phyloP scores from a whole-genome alignment of 2,113 vertebrate genomes.

The Urocolius indicus region DNA sequence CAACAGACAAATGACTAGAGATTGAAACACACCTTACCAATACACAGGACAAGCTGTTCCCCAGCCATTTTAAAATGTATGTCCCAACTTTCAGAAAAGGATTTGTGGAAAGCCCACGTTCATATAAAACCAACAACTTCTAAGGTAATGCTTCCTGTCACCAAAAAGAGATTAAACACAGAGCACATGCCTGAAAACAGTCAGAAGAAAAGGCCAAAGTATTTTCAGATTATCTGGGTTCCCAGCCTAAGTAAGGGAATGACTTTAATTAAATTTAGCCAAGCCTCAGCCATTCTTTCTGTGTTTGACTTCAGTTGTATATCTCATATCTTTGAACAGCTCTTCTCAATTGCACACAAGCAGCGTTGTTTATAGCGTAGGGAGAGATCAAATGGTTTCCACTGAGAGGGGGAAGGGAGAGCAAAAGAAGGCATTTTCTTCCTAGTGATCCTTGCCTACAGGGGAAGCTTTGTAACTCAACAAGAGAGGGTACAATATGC shows the following conservation, averaged over 20 bases:
- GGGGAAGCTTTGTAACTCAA: constrained; percentile 34
- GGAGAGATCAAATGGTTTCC: constrained; percentile 25
- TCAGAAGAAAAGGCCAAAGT: not conserved
- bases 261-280: constrained; percentile 36
- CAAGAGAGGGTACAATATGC: constrained; percentile 15
- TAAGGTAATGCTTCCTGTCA: not conserved
- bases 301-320: constrained; percentile 16
- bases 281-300: constrained; percentile 24
- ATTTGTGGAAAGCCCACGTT: not conserved
- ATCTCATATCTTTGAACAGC: constrained; percentile 30
- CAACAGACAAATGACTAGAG: constrained; percentile 2
- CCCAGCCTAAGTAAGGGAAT: not conserved
- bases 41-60: not conserved
- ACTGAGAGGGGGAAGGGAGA: not conserved
- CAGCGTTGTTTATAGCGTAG: constrained; percentile 19
- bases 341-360: constrained; percentile 32
- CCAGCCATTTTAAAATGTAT: not conserved
- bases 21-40: not conserved
- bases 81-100: not conserved
- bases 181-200: constrained; percentile 18
- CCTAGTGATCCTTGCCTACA: not conserved
- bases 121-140: not conserved
- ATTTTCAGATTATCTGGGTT: constrained; percentile 52
- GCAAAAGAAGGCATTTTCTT: constrained; percentile 4
- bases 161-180: not conserved